A percentile compares a stretch with the other conserved stretches of the same genome.
These are phyloP conservation scores for Eulithis prunata DNA, from an alignment of 2,888 invertebrate species.

Conservation along the genomic window DNA sequence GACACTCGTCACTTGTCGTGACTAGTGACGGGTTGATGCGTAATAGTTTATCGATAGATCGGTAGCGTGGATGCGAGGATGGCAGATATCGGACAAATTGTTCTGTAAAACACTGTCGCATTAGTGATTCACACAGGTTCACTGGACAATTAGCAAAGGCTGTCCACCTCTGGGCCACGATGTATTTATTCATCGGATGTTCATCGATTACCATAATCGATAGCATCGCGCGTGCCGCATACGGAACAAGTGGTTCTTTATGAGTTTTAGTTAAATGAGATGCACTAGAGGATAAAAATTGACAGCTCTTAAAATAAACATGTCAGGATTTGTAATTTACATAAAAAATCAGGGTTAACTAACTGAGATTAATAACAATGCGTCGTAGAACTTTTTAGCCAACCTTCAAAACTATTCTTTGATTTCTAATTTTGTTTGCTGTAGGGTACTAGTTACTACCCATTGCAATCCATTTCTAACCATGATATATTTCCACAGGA, in stretches of 20 bases:
- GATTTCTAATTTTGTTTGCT: too few relatives aligned
- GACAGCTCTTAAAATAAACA: conserved; percentile 10
- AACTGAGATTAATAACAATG: too few relatives aligned
- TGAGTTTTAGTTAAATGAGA: conserved; percentile 67
- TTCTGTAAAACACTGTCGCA: conserved; percentile 68
- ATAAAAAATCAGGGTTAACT: too few relatives aligned
- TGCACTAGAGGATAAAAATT: conserved; percentile 53
- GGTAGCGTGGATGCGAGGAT: conserved; percentile 42
- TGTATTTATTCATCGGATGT: conserved; percentile 84
- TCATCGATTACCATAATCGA: conserved; percentile 83
- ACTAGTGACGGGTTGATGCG: conserved; percentile 14
- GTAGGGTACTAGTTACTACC: too few relatives aligned
- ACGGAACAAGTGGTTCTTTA: conserved; percentile 66
- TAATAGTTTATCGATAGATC: conserved; percentile 42
- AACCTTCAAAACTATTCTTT: too few relatives aligned
- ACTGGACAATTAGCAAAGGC: conserved; percentile 84
- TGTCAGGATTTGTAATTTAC: too few relatives aligned
- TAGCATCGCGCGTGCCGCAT: conserved; percentile 79
- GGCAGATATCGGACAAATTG: conserved; percentile 57
- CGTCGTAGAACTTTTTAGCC: too few relatives aligned
- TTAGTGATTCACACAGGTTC: conserved; percentile 80
- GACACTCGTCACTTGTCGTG: conserved; percentile 3
- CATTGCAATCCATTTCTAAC: background rate
- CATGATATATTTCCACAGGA: conserved; percentile 51
- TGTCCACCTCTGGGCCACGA: conserved; percentile 80